Evolutionary conservation across 1,140 invertebrate species (phyloP).

Genomic region (Panagrolaimus sp.): DNA sequence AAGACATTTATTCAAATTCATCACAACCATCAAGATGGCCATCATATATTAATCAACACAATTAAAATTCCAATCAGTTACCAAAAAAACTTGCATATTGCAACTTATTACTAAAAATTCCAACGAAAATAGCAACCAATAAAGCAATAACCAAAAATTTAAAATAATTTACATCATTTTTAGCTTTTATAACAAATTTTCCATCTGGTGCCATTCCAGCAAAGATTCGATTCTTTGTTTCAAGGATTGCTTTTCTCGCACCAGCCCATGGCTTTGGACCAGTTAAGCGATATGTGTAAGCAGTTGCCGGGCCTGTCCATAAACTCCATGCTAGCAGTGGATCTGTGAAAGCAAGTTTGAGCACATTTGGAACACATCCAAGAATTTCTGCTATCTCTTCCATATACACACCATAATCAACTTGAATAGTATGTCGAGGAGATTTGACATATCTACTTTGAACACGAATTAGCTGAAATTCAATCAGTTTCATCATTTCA

Average conservation of each 20-base stretch:
- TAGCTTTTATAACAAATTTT: not conserved
- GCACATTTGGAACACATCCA: constrained; percentile 28
- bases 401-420: not conserved
- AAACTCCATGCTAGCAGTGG: not conserved
- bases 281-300: constrained; percentile 24
- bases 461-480: constrained; percentile 21
- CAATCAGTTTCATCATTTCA: constrained; percentile 27
- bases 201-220: constrained; percentile 14
- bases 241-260: constrained; percentile 29
- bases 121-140: too few species aligned
- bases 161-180: too few species aligned
- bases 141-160: too few species aligned
- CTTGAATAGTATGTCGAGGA: constrained; percentile 59
- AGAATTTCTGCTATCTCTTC: constrained; percentile 35
- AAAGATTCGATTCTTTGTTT: constrained; percentile 14
- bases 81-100: too few species aligned
- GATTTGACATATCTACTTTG: constrained; percentile 52
- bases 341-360: constrained; percentile 12
- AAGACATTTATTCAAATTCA: too few species aligned
- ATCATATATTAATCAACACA: too few species aligned
- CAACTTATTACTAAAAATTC: too few species aligned
- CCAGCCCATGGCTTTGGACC: constrained; percentile 30
- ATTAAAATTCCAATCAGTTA: too few species aligned
- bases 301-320: not conserved
- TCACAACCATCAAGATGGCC: too few species aligned